phyloP scores from a whole-genome alignment of 2,113 vertebrate genomes.

The Osmerus eperlanus region DNA sequence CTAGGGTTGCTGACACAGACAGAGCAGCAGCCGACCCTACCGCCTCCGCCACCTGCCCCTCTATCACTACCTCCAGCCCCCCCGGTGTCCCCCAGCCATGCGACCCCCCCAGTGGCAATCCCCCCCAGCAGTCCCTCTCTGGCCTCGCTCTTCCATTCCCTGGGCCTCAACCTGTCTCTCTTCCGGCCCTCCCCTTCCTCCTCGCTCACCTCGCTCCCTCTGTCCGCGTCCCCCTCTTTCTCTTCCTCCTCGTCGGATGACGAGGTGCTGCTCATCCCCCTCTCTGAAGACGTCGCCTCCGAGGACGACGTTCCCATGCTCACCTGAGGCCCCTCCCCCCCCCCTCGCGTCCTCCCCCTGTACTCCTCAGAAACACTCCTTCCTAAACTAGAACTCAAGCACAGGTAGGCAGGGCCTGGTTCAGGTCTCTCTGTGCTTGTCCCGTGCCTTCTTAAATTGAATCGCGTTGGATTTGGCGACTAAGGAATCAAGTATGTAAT shows the following conservation, averaged over 20 bases:
- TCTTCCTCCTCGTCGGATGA: constrained; percentile 74
- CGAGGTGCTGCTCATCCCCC: constrained; percentile 82
- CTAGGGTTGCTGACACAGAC: constrained; percentile 55
- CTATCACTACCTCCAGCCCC: constrained; percentile 52
- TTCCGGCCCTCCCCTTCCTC: constrained; percentile 55
- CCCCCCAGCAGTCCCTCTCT: constrained; percentile 63
- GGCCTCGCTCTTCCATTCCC: constrained; percentile 63
- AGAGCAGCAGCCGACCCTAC: constrained; percentile 3
- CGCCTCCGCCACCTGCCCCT: background rate
- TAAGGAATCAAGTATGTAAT: constrained; percentile 53
- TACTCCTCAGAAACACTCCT: constrained; percentile 13
- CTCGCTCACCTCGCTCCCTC: constrained; percentile 61
- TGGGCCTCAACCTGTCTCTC: constrained; percentile 63
- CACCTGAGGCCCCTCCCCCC: constrained; percentile 61
- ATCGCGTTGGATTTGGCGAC: constrained; percentile 47
- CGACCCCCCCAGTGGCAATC: constrained; percentile 46
- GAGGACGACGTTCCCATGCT: constrained; percentile 84
- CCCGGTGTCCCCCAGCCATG: constrained; percentile 24
- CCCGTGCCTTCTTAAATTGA: constrained; percentile 70
- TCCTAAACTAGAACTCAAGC: constrained; percentile 54
- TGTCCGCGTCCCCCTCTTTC: constrained; percentile 67
- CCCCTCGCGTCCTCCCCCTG: background rate
- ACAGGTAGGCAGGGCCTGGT: constrained; percentile 51
- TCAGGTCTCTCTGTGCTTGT: constrained; percentile 57
- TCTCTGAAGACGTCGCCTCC: constrained; percentile 76